Evolutionary conservation across 2,797 vertebrate genomes (phyloP).

Genomic region (Sebastes oblongus): DNA sequence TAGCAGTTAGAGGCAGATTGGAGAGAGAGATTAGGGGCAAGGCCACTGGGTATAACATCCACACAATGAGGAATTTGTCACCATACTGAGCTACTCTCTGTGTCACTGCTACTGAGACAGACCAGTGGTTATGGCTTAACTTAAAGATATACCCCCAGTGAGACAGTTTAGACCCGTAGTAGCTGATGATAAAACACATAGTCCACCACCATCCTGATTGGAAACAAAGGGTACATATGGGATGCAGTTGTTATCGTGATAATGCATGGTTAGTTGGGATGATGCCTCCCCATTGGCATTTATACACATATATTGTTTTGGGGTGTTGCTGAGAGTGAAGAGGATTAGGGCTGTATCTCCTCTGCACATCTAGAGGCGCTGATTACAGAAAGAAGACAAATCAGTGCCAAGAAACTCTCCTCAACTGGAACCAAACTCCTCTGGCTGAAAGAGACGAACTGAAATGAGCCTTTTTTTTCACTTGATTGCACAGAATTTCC

Average conservation of each 20-base stretch:
- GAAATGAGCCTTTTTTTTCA: conserved; percentile 1
- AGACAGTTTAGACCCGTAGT: conserved; percentile 10
- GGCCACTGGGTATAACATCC: conserved; percentile 41
- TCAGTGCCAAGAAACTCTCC: conserved; percentile 49
- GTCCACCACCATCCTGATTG: not conserved
- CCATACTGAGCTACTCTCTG: conserved; percentile 6
- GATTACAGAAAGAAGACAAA: conserved; percentile 58
- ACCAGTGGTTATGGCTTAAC: conserved; percentile 27
- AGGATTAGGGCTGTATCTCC: conserved; percentile 57
- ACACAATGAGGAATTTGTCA: conserved; percentile 54
- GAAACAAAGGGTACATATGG: conserved; percentile 30
- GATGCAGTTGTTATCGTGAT: conserved; percentile 18
- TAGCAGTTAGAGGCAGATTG: conserved; percentile 29
- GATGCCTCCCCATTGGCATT: not conserved
- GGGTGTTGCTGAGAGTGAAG: conserved; percentile 33
- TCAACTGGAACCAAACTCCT: conserved; percentile 47
- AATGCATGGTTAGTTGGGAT: conserved; percentile 30
- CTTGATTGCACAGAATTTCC: not conserved
- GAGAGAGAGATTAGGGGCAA: conserved; percentile 25
- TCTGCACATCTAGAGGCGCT: conserved; percentile 54
- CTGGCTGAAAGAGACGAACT: conserved; percentile 17
- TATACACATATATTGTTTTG: conserved; percentile 5
- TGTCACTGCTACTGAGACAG: conserved; percentile 27
- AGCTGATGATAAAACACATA: conserved; percentile 40
- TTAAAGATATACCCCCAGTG: conserved; percentile 8